Conservation (phyloP, 2,797 vertebrate species). For the Rhabdomys pumilio region DNA sequence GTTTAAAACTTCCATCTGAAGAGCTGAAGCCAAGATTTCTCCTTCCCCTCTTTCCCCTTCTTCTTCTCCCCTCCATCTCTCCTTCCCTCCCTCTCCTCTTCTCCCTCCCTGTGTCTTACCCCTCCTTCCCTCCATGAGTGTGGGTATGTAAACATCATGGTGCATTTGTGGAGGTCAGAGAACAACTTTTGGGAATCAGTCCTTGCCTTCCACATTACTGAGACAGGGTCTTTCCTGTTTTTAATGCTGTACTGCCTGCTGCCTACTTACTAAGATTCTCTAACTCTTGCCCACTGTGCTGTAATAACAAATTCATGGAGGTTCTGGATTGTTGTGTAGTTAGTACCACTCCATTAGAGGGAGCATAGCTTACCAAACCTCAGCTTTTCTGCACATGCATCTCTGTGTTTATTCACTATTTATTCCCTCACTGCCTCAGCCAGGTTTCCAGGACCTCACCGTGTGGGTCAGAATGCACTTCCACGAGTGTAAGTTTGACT, state of each 20-base stretch:
- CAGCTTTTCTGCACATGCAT: too few relatives aligned
- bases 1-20: neutral
- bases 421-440: neutral
- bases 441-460: neutral
- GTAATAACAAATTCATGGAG: neutral
- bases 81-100: neutral
- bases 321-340: neutral
- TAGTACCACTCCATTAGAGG: neutral
- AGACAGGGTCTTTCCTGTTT: neutral
- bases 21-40: neutral
- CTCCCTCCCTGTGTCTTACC: rapidly evolving
- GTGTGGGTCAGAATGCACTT: too few relatives aligned
- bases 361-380: neutral
- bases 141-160: too few relatives aligned
- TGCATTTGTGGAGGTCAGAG: neutral
- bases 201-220: too few relatives aligned
- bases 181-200: neutral
- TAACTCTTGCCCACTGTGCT: neutral
- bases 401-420: neutral
- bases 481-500: neutral
- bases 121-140: too few relatives aligned
- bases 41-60: neutral
- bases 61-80: neutral
- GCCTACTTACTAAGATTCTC: too few relatives aligned
- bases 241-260: neutral